Base-by-base conservation (phyloP, 2,888 invertebrate genomes). In the Chloroclysta siterata region DNA sequence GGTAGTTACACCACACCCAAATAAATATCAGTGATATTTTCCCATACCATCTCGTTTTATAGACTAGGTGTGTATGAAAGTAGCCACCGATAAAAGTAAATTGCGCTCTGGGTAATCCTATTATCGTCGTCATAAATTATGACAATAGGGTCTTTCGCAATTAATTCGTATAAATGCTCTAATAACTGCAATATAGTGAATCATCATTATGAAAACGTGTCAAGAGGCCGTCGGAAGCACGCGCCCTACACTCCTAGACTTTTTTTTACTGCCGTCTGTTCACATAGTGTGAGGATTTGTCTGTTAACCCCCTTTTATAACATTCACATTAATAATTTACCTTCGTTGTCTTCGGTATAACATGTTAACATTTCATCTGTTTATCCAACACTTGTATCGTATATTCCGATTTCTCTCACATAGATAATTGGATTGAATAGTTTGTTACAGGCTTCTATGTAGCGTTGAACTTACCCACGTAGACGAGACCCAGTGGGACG, bases 141-240 rank as follows among this genome's bases (percentile, higher is more conserved):
- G 7, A 64, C 63, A 68, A 72, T 60, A 60, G 65, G 56, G 53
- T 56, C 62, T 48, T 59, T 70, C 60, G 73, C 74, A 73, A 78
- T 80, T 77, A 79, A 74, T 74, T 78, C 65, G 63, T 77, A 72
- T 76, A 79, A 80, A 78, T 76, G 76, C 71, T 72, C 75, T 82
- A 81, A 82, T 83, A 82, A 82, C 77, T 76, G 78, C 80, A 81
- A 82, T 83, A 72, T 77, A 81, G 78, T 81, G 78, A 84, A 81
- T 85, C 78, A 81, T 82, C 76, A 87, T 85, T 83, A 85, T 80
- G 82, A 75, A 84, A 85, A 74, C 72, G 78, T 88, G 85, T 87
- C 85, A 86, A 86, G 85, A 74, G 83, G 70, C 70, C 73, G 82
- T 77, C 81, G 74, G 69, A 68, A 72, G 75, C 80, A 81, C 75